phyloP scores from a whole-genome alignment of 2,113 vertebrate species.

The Paralichthys olivaceus region DNA sequence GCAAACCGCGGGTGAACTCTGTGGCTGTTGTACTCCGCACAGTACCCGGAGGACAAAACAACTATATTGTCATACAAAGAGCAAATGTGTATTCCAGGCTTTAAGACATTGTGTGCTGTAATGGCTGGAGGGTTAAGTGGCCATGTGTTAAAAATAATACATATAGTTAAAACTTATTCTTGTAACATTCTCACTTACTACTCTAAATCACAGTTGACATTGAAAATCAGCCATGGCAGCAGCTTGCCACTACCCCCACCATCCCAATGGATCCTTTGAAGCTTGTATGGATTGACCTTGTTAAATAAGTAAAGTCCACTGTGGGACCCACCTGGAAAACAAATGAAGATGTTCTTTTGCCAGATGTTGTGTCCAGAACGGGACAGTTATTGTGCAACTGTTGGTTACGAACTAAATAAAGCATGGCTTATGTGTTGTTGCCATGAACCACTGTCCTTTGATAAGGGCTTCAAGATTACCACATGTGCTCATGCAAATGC shows the following conservation, averaged over 20 bases:
- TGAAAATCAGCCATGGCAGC: conserved; percentile 46
- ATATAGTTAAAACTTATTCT: conserved; percentile 54
- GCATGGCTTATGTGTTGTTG: conserved; percentile 17
- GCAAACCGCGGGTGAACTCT: too few species aligned
- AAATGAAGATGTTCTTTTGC: conserved; percentile 64
- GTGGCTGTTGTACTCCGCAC: too few species aligned
- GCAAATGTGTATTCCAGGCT: conserved; percentile 24
- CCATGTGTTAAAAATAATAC: conserved; percentile 40
- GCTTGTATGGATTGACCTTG: conserved; percentile 71
- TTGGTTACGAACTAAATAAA: conserved; percentile 19
- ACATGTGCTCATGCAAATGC: conserved; percentile 23
- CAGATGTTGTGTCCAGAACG: conserved; percentile 52
- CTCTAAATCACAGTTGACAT: conserved; percentile 37
- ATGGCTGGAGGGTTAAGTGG: conserved; percentile 11
- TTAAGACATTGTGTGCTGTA: neutral
- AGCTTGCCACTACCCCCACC: neutral
- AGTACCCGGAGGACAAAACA: too few species aligned
- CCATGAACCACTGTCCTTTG: conserved; percentile 24
- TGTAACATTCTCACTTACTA: conserved; percentile 6
- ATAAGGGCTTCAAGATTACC: conserved; percentile 44
- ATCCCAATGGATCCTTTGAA: conserved; percentile 63
- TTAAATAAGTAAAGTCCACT: conserved; percentile 76
- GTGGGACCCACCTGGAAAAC: conserved; percentile 67
- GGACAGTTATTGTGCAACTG: conserved; percentile 29
- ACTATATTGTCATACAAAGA: conserved; percentile 17